These are phyloP conservation scores for Coturnix japonica DNA, from an alignment of 2,113 vertebrate species.

Conservation along the genomic window DNA sequence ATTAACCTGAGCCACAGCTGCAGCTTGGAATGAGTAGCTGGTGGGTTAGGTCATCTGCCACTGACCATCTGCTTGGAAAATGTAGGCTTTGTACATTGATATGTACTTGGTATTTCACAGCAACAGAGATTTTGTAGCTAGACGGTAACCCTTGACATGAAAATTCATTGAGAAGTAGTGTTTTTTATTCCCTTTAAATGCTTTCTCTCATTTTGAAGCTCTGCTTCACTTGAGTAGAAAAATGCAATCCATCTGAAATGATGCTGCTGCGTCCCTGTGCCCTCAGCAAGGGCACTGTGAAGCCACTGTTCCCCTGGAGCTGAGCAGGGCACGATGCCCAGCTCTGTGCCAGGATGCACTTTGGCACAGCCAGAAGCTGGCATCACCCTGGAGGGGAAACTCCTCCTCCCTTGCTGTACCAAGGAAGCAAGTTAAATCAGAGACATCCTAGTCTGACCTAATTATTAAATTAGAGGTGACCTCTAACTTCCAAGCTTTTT, in stretches of 20 bases:
- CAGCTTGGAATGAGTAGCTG: neutral
- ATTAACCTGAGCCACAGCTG: conserved; percentile 8
- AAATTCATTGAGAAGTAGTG: neutral
- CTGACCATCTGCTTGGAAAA: neutral
- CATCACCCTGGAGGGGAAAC: neutral
- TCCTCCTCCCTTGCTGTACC: neutral
- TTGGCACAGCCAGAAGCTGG: neutral
- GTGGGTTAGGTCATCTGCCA: neutral
- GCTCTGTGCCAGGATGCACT: neutral
- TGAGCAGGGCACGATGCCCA: neutral
- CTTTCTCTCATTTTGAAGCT: neutral
- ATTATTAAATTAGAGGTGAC: neutral
- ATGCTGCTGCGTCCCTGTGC: neutral
- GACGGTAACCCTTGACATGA: neutral
- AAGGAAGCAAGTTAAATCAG: neutral
- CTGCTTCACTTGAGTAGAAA: neutral
- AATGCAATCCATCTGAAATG: neutral
- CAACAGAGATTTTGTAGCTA: neutral
- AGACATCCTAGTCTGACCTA: neutral
- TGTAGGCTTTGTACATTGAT: neutral
- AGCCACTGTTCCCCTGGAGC: neutral
- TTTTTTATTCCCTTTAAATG: neutral
- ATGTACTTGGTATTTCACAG: neutral
- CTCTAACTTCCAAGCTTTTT: neutral
- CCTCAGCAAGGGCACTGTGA: neutral